Base-by-base conservation (phyloP, 2,797 vertebrate genomes). In the Enteromius treurensis region DNA sequence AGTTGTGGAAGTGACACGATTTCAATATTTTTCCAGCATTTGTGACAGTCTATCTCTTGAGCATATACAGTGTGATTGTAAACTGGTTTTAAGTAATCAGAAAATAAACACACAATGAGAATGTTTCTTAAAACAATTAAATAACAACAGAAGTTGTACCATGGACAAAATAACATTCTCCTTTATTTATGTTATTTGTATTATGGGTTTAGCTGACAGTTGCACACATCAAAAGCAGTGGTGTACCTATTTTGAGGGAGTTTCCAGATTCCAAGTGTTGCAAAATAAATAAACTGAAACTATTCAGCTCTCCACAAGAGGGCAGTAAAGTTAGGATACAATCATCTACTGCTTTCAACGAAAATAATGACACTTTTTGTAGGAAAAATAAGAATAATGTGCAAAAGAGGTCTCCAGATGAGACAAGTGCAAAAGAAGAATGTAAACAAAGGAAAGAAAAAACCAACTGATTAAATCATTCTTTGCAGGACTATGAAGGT, bases 321-420 rank as follows among this genome's bases (percentile, higher is more conserved):
- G 88, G 85, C 85, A 74, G 80, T 68, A 82, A 60, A 81, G 77
- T 45, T 51, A 19, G 0, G 5, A 77, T 47, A 70, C 26, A 74
- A 73, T 62, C 55, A 49, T 29, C 23, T 40, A 68, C 55, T 42
- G 65, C 51, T 51, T 29, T 29, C 11, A 9, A n/a, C 26, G 7
- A 51, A 34, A 79, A 49, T 2, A 58, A 67, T 32, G 1, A 26
- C 11, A 23, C 55, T 77, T 51, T 77, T 51, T 67, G 47, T 65
- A 77, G 15, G 2, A 81, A 76, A 83, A 42, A 34, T 60, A 0
- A 40, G 29, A 70, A 80, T 77, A 80, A 78, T 78, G 79, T 86
- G 74, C 68, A 86, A 86, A 71, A 60, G 64, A 80, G 21, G 70
- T 69, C 81, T 51, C 62, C 60, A 79, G 53, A 67, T 83, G 70